Conservation (phyloP, 2,797 vertebrate species). For the Macroramphosus scolopax region DNA sequence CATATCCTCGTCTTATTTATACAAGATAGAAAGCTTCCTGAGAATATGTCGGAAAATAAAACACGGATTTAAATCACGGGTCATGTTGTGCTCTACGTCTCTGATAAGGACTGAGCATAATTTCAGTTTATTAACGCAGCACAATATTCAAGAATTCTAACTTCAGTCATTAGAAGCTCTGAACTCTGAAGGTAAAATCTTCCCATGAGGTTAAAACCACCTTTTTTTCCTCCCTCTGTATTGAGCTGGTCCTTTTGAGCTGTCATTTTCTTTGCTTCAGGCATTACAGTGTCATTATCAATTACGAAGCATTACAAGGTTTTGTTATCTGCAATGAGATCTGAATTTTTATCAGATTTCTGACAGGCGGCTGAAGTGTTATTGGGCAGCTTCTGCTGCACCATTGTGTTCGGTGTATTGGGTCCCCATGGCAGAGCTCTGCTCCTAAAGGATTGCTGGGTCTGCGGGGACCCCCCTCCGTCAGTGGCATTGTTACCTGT, state of each 20-base stretch:
- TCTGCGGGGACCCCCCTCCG: constrained; percentile 61
- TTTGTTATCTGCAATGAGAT: constrained; percentile 53
- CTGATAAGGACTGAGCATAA: constrained; percentile 1
- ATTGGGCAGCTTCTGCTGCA: constrained; percentile 27
- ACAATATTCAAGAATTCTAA: constrained; percentile 27
- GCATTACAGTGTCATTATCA: constrained; percentile 32
- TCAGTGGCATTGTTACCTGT: constrained; percentile 71
- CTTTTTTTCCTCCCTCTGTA: constrained; percentile 29
- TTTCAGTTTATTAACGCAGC: constrained; percentile 12
- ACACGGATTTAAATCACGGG: constrained; percentile 27
- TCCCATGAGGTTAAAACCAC: constrained; percentile 23
- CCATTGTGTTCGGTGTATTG: constrained; percentile 41
- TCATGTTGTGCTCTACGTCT: constrained; percentile 19
- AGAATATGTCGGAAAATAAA: constrained; percentile 25
- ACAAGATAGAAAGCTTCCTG: constrained; percentile 38
- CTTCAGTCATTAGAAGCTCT: constrained; percentile 31
- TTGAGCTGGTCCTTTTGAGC: constrained; percentile 30
- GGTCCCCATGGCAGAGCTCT: constrained; percentile 40
- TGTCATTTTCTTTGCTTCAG: constrained; percentile 37
- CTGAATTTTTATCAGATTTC: constrained; percentile 36
- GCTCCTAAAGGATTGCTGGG: constrained; percentile 60
- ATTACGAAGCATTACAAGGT: constrained; percentile 42
- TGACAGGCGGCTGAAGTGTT: constrained; percentile 37
- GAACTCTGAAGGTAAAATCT: constrained; percentile 32
- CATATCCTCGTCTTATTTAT: constrained; percentile 55